These are phyloP conservation scores for Hemibagrus guttatus DNA, from an alignment of 2,797 vertebrate genomes.

Conservation along the genomic window DNA sequence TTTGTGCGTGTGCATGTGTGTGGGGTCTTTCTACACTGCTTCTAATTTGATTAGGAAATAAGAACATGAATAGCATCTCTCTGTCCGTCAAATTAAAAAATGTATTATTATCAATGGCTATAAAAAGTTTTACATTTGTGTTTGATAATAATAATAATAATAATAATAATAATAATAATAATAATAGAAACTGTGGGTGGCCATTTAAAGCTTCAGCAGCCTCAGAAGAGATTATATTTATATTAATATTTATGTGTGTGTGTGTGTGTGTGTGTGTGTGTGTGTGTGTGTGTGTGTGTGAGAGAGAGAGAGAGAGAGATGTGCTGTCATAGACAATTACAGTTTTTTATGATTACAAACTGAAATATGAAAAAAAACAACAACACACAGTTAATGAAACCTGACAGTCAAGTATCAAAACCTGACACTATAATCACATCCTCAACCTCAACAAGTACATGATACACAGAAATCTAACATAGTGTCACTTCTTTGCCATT, in stretches of 20 bases:
- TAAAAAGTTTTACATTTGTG: no score
- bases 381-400: no score
- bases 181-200: neutral
- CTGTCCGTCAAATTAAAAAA: neutral
- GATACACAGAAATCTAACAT: no score
- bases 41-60: constrained; percentile 11
- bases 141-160: neutral
- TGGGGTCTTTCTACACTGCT: neutral
- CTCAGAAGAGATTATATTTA: neutral
- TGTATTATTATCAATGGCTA: neutral
- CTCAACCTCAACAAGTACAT: no score
- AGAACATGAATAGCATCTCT: neutral
- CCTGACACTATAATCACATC: no score
- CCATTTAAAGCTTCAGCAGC: neutral
- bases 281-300: constrained; percentile 3
- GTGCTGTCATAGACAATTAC: no score
- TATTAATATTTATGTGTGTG: neutral
- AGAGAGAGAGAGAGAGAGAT: no score
- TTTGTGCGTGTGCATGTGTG: neutral
- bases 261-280: constrained; percentile 24
- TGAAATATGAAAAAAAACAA: no score
- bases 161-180: neutral
- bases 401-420: no score
- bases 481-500: no score
- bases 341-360: no score